These are phyloP conservation scores for Characodon lateralis DNA, from an alignment of 2,797 vertebrate species.

Conservation along the genomic window DNA sequence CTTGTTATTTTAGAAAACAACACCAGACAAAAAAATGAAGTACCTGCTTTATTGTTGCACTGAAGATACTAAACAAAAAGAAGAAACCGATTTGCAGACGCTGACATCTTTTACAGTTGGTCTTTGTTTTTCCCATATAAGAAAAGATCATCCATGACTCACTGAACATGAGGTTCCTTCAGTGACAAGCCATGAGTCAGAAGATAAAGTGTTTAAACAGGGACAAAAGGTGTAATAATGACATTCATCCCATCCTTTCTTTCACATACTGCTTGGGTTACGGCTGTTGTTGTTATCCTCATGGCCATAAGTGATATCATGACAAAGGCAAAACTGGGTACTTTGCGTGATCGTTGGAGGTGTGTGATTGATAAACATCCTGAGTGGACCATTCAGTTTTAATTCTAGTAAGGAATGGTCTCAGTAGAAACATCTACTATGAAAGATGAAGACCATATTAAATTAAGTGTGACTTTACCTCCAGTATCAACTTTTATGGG, in stretches of 20 bases:
- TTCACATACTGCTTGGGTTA: constrained; percentile 1
- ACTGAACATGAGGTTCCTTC: constrained; percentile 53
- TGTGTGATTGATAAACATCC: not conserved
- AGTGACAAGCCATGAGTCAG: constrained; percentile 63
- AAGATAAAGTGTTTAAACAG: constrained; percentile 47
- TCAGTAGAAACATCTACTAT: not conserved
- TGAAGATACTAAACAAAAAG: constrained; percentile 1
- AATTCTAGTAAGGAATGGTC: not conserved
- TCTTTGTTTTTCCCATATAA: constrained; percentile 36
- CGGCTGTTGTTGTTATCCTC: not conserved
- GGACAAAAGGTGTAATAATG: constrained; percentile 21
- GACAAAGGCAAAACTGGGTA: not conserved
- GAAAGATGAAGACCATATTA: not conserved
- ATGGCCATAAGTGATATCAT: not conserved
- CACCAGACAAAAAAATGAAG: not conserved
- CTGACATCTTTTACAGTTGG: constrained; percentile 24
- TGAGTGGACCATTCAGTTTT: not conserved
- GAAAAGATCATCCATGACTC: constrained; percentile 51
- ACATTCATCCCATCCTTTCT: constrained; percentile 32
- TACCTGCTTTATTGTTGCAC: not conserved
- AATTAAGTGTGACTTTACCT: not conserved
- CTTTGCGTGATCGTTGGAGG: not conserved
- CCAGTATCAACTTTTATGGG: not conserved
- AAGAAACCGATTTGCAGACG: constrained; percentile 1
- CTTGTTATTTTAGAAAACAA: not conserved